Conservation (phyloP, 2,888 invertebrate genomes). For the Drosophila lacicola region DNA sequence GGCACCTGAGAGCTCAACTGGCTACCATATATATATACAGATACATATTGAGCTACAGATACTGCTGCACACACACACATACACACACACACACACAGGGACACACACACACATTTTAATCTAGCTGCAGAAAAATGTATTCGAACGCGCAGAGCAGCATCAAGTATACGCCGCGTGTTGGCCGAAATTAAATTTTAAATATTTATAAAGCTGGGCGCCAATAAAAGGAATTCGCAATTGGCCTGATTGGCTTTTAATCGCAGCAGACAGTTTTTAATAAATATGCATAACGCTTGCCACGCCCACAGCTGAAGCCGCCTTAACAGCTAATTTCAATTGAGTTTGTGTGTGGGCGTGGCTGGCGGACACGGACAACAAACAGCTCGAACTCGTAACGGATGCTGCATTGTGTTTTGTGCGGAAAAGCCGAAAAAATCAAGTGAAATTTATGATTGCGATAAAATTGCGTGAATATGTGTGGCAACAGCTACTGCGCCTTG, state of each 20-base stretch:
- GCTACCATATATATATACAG: slow-evolving; percentile 1
- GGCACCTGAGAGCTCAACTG: slow-evolving; percentile 20
- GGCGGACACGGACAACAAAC: slow-evolving; percentile 19
- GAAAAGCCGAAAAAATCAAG: slow-evolving; percentile 71
- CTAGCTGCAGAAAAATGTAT: slow-evolving; percentile 59
- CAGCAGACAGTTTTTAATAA: slow-evolving; percentile 80
- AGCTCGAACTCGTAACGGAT: slow-evolving; percentile 50
- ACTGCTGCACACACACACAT: slow-evolving; percentile 30
- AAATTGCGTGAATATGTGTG: slow-evolving; percentile 67
- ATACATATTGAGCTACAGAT: slow-evolving; percentile 4
- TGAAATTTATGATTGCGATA: slow-evolving; percentile 78
- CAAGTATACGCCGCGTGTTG: slow-evolving; percentile 60
- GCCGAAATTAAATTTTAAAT: slow-evolving; percentile 80
- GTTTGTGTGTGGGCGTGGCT: slow-evolving; percentile 18
- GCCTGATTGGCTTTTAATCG: slow-evolving; percentile 80
- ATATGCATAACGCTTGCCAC: slow-evolving; percentile 70
- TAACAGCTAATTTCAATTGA: slow-evolving; percentile 48
- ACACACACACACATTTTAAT: slow-evolving; percentile 46
- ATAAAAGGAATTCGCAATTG: slow-evolving; percentile 80
- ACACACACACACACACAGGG: not conserved
- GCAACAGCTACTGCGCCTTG: slow-evolving; percentile 18
- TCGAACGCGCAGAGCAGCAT: slow-evolving; percentile 42
- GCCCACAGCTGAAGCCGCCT: not conserved
- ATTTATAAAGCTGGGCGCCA: slow-evolving; percentile 73
- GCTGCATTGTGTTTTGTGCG: slow-evolving; percentile 53